Evolutionary conservation across 2,113 vertebrate species (phyloP).

Genomic region (Chloroceryle aenea): DNA sequence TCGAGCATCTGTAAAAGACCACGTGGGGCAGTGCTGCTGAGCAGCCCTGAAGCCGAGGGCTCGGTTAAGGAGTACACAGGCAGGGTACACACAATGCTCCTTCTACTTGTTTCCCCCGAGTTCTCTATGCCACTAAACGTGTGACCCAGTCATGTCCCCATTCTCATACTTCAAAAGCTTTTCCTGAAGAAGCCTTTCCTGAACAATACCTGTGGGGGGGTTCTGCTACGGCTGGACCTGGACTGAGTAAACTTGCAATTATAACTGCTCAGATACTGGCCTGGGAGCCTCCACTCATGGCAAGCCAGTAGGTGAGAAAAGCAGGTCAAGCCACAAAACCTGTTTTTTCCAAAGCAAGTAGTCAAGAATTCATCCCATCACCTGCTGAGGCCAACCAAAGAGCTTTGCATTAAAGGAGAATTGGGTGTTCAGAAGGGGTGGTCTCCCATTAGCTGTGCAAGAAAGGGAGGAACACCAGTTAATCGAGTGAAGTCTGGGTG

Average conservation of each 20-base stretch:
- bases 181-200: neutral
- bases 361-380: neutral
- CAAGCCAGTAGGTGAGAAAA: neutral
- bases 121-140: neutral
- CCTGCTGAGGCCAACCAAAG: neutral
- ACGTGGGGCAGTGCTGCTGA: neutral
- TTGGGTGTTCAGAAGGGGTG: neutral
- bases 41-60: neutral
- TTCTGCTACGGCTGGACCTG: neutral
- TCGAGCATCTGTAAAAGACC: neutral
- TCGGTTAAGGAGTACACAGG: neutral
- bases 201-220: neutral
- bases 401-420: neutral
- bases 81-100: neutral
- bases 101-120: neutral
- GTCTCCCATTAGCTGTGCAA: neutral
- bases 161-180: neutral
- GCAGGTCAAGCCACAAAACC: slow-evolving; percentile 1
- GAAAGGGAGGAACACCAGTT: neutral
- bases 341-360: neutral
- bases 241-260: neutral
- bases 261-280: neutral
- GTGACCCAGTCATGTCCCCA: neutral
- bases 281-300: neutral
- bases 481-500: neutral